Conservation (phyloP, 2,888 invertebrate genomes). For the Galeruca laticollis region DNA sequence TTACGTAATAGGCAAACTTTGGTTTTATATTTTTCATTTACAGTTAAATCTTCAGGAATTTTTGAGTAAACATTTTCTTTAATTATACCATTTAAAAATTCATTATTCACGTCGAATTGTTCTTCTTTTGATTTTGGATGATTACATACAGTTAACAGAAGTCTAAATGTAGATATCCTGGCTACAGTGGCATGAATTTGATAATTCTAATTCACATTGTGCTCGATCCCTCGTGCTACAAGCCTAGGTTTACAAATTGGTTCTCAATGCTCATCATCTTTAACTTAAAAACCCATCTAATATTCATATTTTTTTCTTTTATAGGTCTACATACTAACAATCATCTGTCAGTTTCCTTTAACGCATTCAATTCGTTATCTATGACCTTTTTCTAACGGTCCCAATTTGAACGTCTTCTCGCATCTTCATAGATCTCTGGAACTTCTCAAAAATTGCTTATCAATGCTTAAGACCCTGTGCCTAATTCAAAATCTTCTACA, state of each 20-base stretch:
- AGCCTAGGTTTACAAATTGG: slow-evolving; percentile 39
- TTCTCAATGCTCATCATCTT: slow-evolving; percentile 30
- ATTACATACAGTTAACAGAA: slow-evolving; percentile 29
- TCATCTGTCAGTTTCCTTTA: slow-evolving; percentile 38
- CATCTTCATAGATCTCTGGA: slow-evolving; percentile 35
- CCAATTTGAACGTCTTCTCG: slow-evolving; percentile 26
- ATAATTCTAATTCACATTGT: slow-evolving; percentile 9
- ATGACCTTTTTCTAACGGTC: slow-evolving; percentile 36
- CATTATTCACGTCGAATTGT: slow-evolving; percentile 36
- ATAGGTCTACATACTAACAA: slow-evolving; percentile 24
- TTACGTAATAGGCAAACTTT: slow-evolving; percentile 33
- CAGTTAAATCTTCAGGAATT: slow-evolving; percentile 27
- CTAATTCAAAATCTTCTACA: slow-evolving; percentile 34
- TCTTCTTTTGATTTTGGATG: slow-evolving; percentile 23
- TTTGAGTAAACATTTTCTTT: slow-evolving; percentile 30
- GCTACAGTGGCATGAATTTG: slow-evolving; percentile 33
- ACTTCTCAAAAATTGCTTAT: slow-evolving; percentile 30
- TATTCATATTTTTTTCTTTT: slow-evolving; percentile 35
- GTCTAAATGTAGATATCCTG: slow-evolving; percentile 32
- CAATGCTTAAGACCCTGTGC: slow-evolving; percentile 41
- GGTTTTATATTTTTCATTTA: slow-evolving; percentile 16
- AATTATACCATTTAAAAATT: slow-evolving; percentile 28
- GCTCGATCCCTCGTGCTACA: slow-evolving; percentile 39
- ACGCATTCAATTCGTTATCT: slow-evolving; percentile 33
- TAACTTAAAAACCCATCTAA: slow-evolving; percentile 37